Evolutionary conservation across 2,797 vertebrate genomes (phyloP), one percentile per base, ranked within the genome.

Genomic region (Poecilia gillii): DNA sequence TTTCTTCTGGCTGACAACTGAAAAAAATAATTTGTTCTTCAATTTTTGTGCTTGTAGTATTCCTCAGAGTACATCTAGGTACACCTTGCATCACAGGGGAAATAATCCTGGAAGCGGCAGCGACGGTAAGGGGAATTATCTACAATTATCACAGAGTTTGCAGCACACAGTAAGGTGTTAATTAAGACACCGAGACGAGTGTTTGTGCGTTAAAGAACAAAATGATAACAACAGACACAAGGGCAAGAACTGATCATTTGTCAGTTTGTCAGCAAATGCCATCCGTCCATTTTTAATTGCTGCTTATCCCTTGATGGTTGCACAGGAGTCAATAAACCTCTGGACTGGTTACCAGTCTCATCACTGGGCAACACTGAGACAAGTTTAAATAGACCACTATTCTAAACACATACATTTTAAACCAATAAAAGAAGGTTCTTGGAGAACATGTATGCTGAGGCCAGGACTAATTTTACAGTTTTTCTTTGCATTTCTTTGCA

Each of bases 101-200:
- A 89, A 20, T 79, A 4, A 75, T 76, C 62, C 75, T 12, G 16
- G 62, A 64, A 36, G 31, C 2, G 74, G 72, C 28, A 36, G 43
- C 55, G 16, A 57, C 73, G 53, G 3, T 13, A 14, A 73, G 41
- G n/a, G 77, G 74, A 84, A 74, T 77, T 71, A 85, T 87, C 75
- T 76, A 55, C 79, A 78, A 81, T 79, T 77, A 85, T 87, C 78
- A 82, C 79, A 80, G 81, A 79, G 85, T 88, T 75, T 79, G 84
- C 84, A 83, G 84, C 85, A 75, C 49, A 85, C 64, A 85, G 83
- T 85, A 81, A 90, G 85, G 83, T 85, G 88, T 84, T 91, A 90
- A 93, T 93, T 90, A 91, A 88, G 90, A 81, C 75, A 83, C 62
- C 41, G 86, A 43, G 55, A 75, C 76, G 73, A 82, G 79, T 64